phyloP scores from a whole-genome alignment of 2,113 vertebrate species.

The Megaptera novaeangliae region DNA sequence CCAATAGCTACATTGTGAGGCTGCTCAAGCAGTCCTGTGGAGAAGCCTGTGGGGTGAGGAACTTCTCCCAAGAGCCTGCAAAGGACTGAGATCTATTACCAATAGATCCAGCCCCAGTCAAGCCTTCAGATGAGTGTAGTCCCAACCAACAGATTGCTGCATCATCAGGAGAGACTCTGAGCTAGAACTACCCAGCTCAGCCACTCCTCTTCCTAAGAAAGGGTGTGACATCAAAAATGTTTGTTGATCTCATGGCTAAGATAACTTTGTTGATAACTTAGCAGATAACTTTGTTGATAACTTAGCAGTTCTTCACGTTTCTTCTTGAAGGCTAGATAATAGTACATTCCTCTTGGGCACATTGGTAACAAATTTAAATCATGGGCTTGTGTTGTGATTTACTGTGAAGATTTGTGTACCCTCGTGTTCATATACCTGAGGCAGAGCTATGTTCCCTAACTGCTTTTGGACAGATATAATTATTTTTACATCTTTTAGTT shows the following conservation, averaged over 20 bases:
- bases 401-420: too few relatives aligned
- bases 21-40: not conserved
- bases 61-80: not conserved
- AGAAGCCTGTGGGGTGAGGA: not conserved
- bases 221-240: not conserved
- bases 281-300: not conserved
- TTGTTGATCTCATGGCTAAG: not conserved
- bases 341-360: not conserved
- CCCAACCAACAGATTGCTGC: too few relatives aligned
- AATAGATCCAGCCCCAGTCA: not conserved
- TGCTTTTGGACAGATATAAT: not conserved
- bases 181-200: not conserved
- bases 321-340: not conserved
- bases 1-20: not conserved
- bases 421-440: not conserved
- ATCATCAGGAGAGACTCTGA: not conserved
- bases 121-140: not conserved
- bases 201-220: not conserved
- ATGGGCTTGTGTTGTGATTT: not conserved
- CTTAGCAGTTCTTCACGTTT: not conserved
- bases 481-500: not conserved
- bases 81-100: not conserved
- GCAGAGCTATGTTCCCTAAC: not conserved
- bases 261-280: not conserved
- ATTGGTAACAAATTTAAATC: not conserved